These are phyloP conservation scores for Polyodon spathula DNA, from an alignment of 2,113 vertebrate species.

Conservation along the genomic window DNA sequence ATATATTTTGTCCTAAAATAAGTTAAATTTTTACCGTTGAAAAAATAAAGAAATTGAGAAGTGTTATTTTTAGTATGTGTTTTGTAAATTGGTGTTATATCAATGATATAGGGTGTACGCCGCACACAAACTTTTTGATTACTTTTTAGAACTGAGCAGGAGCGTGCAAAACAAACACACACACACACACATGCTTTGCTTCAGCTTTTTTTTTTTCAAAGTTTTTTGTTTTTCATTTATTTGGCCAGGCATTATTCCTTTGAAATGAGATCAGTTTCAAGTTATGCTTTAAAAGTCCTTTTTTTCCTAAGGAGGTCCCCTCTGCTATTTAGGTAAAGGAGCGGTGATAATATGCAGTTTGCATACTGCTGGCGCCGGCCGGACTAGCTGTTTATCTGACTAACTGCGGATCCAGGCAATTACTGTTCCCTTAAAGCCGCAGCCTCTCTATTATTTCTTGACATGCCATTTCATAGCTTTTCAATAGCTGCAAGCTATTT, in stretches of 20 bases:
- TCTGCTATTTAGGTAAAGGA: constrained; percentile 81
- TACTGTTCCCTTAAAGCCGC: constrained; percentile 90
- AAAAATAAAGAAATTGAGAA: no score
- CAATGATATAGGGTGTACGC: no score
- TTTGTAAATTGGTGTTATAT: no score
- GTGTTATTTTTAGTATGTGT: no score
- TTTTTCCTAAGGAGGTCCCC: constrained; percentile 67
- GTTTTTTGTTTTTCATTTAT: constrained; percentile 45
- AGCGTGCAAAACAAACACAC: no score
- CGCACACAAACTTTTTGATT: no score
- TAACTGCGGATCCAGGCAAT: constrained; percentile 83
- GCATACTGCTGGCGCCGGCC: constrained; percentile 93
- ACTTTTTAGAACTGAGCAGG: no score
- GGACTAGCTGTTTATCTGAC: constrained; percentile 82
- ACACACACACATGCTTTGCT: constrained; percentile 25
- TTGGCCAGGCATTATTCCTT: constrained; percentile 63
- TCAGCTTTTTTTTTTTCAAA: no score
- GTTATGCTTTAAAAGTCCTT: constrained; percentile 68
- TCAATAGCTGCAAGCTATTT: no score
- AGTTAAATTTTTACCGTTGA: no score
- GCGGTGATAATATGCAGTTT: constrained; percentile 94
- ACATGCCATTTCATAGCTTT: constrained; percentile 38
- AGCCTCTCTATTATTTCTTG: constrained; percentile 48
- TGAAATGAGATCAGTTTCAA: constrained; percentile 81
- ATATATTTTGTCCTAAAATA: no score